phyloP scores from a whole-genome alignment of 37 sponge, comb jelly and placozoan species.

The Halisarca cf. caerulea region DNA sequence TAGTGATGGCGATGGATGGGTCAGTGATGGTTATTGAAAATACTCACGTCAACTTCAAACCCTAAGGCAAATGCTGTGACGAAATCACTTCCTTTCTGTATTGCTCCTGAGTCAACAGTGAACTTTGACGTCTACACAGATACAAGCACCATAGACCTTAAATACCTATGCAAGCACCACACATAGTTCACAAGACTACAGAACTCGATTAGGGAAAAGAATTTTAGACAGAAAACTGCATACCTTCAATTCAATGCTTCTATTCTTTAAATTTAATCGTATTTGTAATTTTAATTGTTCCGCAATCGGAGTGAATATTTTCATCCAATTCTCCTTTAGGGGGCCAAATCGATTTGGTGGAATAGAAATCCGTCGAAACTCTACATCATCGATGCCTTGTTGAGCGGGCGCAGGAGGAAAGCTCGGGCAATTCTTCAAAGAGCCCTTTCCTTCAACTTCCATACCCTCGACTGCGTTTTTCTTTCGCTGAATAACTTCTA shows the following conservation, averaged over 20 bases:
- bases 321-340: constrained; percentile 99
- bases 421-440: constrained; percentile 50
- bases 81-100: constrained; percentile 98
- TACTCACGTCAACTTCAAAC: constrained; percentile 85
- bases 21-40: neutral
- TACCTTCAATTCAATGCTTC: constrained; percentile 91
- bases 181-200: neutral
- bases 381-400: constrained; percentile 19
- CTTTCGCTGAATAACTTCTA: neutral
- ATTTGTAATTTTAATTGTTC: constrained; percentile 97
- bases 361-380: constrained; percentile 82
- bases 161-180: too few relatives aligned
- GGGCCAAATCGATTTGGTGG: constrained; percentile 92
- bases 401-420: constrained; percentile 59
- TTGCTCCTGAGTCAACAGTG: constrained; percentile 88
- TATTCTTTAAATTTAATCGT: constrained; percentile 90
- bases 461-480: neutral
- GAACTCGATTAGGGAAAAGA: neutral
- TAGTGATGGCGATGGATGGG: neutral
- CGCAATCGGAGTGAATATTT: constrained; percentile 96
- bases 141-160: neutral
- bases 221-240: neutral
- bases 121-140: constrained; percentile 75
- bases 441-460: neutral
- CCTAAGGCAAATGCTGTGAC: constrained; percentile 96